Percentiles rank a stretch among this genome's conserved stretches.
Conservation (phyloP, 2,797 vertebrate genomes). For the Microhierax caerulescens region DNA sequence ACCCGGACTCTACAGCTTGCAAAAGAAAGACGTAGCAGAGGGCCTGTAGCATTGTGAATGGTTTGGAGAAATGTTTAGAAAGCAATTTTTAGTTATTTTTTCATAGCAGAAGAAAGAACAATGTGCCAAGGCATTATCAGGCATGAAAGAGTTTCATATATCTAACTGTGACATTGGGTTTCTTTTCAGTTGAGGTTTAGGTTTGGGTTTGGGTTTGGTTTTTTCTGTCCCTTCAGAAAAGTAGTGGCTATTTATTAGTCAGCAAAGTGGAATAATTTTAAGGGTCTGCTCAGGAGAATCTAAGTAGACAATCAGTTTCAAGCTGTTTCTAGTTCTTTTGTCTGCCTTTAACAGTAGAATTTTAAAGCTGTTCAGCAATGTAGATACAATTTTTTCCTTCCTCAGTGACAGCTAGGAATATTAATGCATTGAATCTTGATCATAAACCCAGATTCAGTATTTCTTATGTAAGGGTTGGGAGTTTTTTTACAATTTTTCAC, state of each 20-base stretch:
- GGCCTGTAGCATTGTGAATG: neutral
- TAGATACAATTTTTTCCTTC: neutral
- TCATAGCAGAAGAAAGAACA: neutral
- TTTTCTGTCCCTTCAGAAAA: neutral
- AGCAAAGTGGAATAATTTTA: neutral
- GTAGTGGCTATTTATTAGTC: neutral
- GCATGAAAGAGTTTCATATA: neutral
- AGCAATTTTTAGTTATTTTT: neutral
- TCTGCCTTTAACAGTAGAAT: neutral
- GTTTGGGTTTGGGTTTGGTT: too few species aligned
- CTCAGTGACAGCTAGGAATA: neutral
- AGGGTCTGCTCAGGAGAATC: neutral
- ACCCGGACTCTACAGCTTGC: neutral
- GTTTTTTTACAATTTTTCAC: neutral
- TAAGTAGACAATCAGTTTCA: neutral
- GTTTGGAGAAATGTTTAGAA: neutral
- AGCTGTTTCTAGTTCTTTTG: neutral
- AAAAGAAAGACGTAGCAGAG: neutral
- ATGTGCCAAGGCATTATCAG: neutral
- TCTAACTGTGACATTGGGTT: neutral
- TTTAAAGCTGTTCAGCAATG: neutral
- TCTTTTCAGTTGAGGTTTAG: neutral
- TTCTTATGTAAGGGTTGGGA: neutral
- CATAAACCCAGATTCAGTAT: neutral
- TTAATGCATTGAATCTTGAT: neutral